Evolutionary conservation across 2,113 vertebrate genomes (phyloP).

Genomic region (Manacus vitellinus): DNA sequence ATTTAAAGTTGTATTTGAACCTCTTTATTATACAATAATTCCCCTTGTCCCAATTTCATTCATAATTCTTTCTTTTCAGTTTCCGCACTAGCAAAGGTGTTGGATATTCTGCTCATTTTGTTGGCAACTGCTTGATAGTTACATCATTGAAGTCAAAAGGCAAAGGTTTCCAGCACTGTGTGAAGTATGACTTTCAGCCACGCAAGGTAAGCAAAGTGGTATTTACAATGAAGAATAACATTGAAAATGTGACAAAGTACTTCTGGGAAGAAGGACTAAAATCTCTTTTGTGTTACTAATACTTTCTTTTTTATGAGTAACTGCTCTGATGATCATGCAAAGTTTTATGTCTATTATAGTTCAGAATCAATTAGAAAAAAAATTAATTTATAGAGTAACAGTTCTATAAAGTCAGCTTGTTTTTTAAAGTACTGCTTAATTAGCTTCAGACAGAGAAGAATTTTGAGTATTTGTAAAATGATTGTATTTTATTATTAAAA

Average conservation of each 20-base stretch:
- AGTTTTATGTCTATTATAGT: background rate
- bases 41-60: background rate
- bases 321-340: background rate
- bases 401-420: background rate
- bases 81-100: slow-evolving; percentile 98
- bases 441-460: background rate
- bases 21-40: background rate
- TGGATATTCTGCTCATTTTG: slow-evolving; percentile 97
- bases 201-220: slow-evolving; percentile 83
- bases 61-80: slow-evolving; percentile 73
- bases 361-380: background rate
- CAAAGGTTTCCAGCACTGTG: slow-evolving; percentile 98
- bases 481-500: background rate
- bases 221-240: background rate
- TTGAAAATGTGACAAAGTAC: background rate
- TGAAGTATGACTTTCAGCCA: slow-evolving; percentile 97
- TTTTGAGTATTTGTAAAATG: background rate
- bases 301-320: background rate
- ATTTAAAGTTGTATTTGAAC: background rate
- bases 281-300: background rate
- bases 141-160: slow-evolving; percentile 98
- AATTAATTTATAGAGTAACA: background rate
- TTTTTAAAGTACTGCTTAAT: background rate
- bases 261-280: background rate
- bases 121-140: slow-evolving; percentile 95